Conservation (phyloP, 2,113 vertebrate species). For the Caranx ignobilis region DNA sequence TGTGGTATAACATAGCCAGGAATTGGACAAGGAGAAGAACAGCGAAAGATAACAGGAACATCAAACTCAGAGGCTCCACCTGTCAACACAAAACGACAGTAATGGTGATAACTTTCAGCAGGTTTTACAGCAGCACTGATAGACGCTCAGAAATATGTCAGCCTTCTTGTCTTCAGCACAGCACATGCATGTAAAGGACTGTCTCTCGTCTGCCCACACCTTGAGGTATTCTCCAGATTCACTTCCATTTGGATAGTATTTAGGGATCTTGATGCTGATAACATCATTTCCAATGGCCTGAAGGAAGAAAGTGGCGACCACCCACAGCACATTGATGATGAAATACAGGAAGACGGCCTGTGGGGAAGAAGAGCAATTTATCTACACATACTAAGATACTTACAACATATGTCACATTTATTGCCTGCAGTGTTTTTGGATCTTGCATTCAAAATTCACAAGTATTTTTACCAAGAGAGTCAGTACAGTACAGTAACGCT, state of each 20-base stretch:
- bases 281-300: slow-evolving; percentile 83
- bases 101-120: not conserved
- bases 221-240: slow-evolving; percentile 61
- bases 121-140: not conserved
- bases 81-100: slow-evolving; percentile 42
- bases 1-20: slow-evolving; percentile 87
- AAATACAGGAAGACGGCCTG: slow-evolving; percentile 87
- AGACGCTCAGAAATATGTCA: not conserved
- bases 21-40: slow-evolving; percentile 83
- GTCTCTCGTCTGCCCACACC: slow-evolving; percentile 37
- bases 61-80: slow-evolving; percentile 86
- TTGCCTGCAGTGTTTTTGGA: not conserved
- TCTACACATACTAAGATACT: not conserved
- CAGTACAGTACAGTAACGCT: not conserved
- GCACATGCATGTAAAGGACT: not conserved
- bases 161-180: slow-evolving; percentile 1
- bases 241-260: slow-evolving; percentile 70
- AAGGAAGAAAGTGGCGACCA: slow-evolving; percentile 88
- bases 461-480: not conserved
- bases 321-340: slow-evolving; percentile 86
- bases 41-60: slow-evolving; percentile 86
- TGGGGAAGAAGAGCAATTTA: not conserved
- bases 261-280: slow-evolving; percentile 84
- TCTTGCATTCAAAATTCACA: not conserved
- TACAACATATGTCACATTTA: not conserved